These are phyloP conservation scores for Mus minutoides DNA, from an alignment of 2,797 vertebrate genomes.

Conservation along the genomic window DNA sequence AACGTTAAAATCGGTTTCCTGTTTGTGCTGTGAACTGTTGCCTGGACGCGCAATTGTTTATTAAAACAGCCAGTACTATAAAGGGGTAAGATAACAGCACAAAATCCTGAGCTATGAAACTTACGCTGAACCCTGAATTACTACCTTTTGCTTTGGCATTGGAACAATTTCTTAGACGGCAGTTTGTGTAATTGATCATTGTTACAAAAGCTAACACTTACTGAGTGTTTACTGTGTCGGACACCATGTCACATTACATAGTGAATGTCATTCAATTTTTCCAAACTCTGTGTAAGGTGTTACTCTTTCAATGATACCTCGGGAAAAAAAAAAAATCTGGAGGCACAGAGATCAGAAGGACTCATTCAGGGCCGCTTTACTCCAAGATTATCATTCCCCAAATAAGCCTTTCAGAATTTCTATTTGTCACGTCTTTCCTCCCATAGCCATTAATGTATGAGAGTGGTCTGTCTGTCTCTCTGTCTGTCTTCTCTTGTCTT, in stretches of 20 bases:
- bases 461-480: neutral
- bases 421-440: constrained; percentile 8
- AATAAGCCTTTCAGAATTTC: constrained; percentile 6
- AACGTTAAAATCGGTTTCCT: constrained; percentile 6
- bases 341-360: neutral
- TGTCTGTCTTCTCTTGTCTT: neutral
- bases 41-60: neutral
- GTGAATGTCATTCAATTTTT: neutral
- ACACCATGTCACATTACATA: neutral
- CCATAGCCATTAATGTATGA: neutral
- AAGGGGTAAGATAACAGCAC: neutral
- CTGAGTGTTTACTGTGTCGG: neutral
- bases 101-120: neutral
- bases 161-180: neutral
- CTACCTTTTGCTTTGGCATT: constrained; percentile 9
- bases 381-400: constrained; percentile 10
- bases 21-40: neutral
- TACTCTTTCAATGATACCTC: neutral
- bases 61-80: neutral
- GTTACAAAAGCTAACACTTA: neutral
- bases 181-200: neutral
- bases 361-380: neutral
- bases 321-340: neutral
- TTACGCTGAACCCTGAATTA: neutral
- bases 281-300: neutral